Percentiles rank a stretch among this genome's conserved stretches.
Evolutionary conservation across 2,113 vertebrate species (phyloP).

Genomic region (Seriola aureovittata): DNA sequence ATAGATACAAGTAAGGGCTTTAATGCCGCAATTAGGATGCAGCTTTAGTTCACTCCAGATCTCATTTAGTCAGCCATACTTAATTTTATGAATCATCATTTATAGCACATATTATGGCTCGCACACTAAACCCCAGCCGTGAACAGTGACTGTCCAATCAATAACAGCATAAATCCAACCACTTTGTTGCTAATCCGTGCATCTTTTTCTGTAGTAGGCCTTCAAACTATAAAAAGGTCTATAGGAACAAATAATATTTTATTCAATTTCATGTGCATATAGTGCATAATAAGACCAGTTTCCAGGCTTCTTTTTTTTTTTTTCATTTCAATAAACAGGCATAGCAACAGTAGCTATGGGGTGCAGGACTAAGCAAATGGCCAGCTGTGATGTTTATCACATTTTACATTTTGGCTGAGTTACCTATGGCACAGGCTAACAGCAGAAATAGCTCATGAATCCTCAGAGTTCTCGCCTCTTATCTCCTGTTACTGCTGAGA

Average conservation of each 20-base stretch:
- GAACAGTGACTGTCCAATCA: neutral
- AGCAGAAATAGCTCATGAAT: neutral
- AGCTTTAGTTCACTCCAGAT: neutral
- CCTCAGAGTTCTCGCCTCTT: neutral
- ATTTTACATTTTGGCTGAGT: constrained; percentile 1
- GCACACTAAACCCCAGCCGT: neutral
- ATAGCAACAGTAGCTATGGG: neutral
- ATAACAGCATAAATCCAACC: neutral
- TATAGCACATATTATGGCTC: neutral
- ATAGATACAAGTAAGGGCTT: neutral
- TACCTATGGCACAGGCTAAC: neutral
- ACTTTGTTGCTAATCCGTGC: neutral
- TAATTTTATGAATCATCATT: neutral
- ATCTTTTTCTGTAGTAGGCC: neutral
- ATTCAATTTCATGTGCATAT: neutral
- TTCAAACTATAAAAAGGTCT: neutral
- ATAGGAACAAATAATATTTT: neutral
- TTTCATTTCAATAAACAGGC: neutral
- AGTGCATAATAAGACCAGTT: neutral
- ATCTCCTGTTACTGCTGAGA: neutral
- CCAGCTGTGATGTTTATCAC: neutral
- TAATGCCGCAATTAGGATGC: neutral
- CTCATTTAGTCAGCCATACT: neutral
- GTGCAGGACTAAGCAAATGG: neutral
- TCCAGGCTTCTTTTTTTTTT: neutral